Conservation (phyloP, 1,140 invertebrate species). For the Eciton burchellii region DNA sequence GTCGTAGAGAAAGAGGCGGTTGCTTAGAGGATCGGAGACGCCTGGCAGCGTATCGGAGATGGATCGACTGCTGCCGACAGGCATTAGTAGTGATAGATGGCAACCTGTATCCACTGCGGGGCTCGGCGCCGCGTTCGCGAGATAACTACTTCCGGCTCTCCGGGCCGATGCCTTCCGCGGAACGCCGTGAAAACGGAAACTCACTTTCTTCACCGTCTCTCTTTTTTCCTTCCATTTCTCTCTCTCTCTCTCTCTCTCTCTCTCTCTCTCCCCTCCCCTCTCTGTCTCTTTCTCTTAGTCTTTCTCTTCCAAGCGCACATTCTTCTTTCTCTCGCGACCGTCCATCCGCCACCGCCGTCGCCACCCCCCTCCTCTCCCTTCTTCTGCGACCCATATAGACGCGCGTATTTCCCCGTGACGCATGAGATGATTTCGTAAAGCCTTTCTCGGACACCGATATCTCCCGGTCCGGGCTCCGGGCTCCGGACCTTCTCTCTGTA, state of each 20-base stretch:
- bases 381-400: neutral
- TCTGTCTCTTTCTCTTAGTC: slow-evolving; percentile 20
- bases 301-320: neutral
- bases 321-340: neutral
- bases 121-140: slow-evolving; percentile 60
- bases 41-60: slow-evolving; percentile 67
- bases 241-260: slow-evolving; percentile 15
- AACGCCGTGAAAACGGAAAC: slow-evolving; percentile 72
- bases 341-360: too few relatives aligned
- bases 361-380: neutral
- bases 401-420: slow-evolving; percentile 49
- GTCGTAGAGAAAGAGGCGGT: slow-evolving; percentile 40
- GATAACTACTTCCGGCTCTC: slow-evolving; percentile 78
- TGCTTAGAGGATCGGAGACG: slow-evolving; percentile 37
- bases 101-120: slow-evolving; percentile 56
- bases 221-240: slow-evolving; percentile 6
- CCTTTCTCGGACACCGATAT: neutral
- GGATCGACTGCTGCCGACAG: slow-evolving; percentile 68
- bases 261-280: too few relatives aligned
- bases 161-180: slow-evolving; percentile 64
- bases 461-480: too few relatives aligned
- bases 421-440: slow-evolving; percentile 35
- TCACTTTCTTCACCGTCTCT: slow-evolving; percentile 69
- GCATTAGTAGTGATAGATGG: slow-evolving; percentile 77
- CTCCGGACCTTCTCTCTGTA: neutral